These are phyloP conservation scores for Molossus molossus DNA, from an alignment of 2,797 vertebrate species.

Conservation along the genomic window DNA sequence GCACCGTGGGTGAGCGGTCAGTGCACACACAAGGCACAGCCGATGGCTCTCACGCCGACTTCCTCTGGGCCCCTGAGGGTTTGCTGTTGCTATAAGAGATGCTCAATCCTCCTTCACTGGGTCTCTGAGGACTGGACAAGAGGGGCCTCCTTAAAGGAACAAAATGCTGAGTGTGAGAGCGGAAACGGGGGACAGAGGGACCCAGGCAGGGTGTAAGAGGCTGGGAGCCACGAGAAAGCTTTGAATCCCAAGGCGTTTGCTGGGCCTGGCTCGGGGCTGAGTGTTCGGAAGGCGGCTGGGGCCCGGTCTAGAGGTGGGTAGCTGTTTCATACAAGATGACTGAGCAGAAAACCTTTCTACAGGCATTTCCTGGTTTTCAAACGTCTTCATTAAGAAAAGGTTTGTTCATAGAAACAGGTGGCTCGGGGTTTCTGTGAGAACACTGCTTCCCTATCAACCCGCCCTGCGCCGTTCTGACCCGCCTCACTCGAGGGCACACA, in stretches of 20 bases:
- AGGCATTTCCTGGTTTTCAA: not conserved
- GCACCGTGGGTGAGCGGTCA: not conserved
- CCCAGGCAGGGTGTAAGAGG: not conserved
- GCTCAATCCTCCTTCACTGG: not conserved
- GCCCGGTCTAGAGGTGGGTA: not conserved
- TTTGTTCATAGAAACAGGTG: not conserved
- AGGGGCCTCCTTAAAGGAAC: not conserved
- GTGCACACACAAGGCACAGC: not conserved
- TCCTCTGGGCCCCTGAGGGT: not conserved
- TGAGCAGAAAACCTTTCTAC: not conserved
- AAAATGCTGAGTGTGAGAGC: no score
- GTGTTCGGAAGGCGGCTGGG: not conserved
- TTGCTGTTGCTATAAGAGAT: not conserved
- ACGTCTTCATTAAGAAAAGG: not conserved
- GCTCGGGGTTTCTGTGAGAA: not conserved
- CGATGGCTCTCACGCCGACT: fast-evolving
- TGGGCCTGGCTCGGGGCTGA: not conserved
- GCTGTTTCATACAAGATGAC: not conserved
- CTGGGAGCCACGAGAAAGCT: not conserved
- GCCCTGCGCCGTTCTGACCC: not conserved
- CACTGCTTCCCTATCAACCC: not conserved
- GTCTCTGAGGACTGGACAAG: not conserved
- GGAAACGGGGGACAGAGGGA: not conserved
- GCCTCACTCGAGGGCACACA: no score
- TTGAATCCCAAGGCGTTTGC: not conserved